Conservation (phyloP, 2,113 vertebrate species). For the Pagrus major region DNA sequence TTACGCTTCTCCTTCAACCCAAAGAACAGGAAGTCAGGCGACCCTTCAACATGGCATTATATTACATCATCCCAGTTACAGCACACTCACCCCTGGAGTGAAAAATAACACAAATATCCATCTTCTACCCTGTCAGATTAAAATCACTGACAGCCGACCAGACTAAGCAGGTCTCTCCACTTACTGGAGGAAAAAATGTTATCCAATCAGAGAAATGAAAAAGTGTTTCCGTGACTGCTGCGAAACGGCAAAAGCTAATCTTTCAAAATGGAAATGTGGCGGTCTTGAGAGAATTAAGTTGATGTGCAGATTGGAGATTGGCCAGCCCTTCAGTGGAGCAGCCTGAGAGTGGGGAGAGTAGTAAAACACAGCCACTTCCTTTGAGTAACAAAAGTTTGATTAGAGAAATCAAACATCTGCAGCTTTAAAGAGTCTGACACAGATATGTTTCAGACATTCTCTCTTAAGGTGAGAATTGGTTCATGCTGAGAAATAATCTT, state of each 20-base stretch:
- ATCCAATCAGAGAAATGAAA: conserved; percentile 45
- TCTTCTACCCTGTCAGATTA: background rate
- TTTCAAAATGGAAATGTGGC: conserved; percentile 28
- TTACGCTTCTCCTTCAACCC: background rate
- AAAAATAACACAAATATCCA: conserved; percentile 1
- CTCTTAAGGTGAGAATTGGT: background rate
- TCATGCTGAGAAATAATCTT: background rate
- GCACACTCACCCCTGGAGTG: background rate
- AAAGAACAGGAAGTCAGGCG: conserved; percentile 15
- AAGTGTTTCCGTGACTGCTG: conserved; percentile 19
- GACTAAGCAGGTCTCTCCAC: background rate
- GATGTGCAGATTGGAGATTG: background rate
- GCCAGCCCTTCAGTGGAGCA: conserved; percentile 14
- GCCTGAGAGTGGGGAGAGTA: background rate
- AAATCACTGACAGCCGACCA: conserved; percentile 11
- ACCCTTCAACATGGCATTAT: background rate
- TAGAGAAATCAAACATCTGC: background rate
- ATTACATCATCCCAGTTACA: background rate
- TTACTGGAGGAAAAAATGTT: conserved; percentile 5
- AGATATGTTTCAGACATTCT: background rate
- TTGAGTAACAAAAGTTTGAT: background rate
- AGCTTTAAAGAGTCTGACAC: background rate
- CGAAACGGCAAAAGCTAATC: conserved; percentile 43
- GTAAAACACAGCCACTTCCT: background rate
- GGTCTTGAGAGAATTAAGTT: conserved; percentile 26